phyloP scores from a whole-genome alignment of 1,140 invertebrate genomes.

The Saxidomus purpurata region DNA sequence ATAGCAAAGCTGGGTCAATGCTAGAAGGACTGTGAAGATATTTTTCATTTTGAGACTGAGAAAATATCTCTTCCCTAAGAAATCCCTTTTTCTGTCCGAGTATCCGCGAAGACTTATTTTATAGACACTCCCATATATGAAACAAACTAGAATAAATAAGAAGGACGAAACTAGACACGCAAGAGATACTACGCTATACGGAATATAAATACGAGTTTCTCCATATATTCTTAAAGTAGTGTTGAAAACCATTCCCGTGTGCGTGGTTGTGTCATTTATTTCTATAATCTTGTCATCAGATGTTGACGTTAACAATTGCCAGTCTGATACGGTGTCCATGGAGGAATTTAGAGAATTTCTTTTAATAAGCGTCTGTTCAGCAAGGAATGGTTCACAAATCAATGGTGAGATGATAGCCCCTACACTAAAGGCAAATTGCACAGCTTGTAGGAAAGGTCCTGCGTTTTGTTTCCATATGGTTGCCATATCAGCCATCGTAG shows the following conservation, averaged over 20 bases:
- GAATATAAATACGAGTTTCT: background rate
- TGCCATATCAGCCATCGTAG: conserved; percentile 9
- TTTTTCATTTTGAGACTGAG: conserved; percentile 21
- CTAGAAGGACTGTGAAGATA: conserved; percentile 32
- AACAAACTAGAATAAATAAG: background rate
- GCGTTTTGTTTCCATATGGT: conserved; percentile 28
- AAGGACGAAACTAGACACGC: background rate
- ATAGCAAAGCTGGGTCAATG: conserved; percentile 16
- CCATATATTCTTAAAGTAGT: background rate
- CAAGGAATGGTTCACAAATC: conserved; percentile 30
- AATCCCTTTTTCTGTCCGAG: background rate
- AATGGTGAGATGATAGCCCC: conserved; percentile 41
- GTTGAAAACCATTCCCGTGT: background rate
- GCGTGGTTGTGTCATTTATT: background rate
- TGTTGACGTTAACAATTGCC: background rate
- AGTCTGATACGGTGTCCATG: background rate
- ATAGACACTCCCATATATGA: conserved; percentile 32
- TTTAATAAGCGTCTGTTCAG: background rate
- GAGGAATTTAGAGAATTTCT: background rate
- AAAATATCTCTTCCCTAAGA: background rate
- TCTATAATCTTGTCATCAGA: background rate
- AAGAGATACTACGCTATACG: background rate
- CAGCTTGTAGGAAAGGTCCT: conserved; percentile 42
- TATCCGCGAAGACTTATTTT: background rate
- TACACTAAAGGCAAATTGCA: conserved; percentile 27